Evolutionary conservation across 2,888 invertebrate species (phyloP).

Genomic region (Phania funesta): DNA sequence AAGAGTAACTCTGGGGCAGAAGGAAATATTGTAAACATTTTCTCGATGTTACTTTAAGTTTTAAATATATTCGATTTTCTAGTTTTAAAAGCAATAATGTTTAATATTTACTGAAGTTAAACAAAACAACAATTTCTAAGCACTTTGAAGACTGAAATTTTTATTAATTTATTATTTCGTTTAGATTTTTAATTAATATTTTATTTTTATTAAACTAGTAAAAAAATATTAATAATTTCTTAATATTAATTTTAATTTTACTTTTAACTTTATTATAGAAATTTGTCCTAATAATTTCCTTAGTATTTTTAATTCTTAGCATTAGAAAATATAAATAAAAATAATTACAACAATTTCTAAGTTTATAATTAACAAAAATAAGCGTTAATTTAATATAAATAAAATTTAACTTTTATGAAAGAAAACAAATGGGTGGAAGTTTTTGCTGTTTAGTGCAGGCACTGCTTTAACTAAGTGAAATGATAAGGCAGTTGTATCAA

Average conservation of each 20-base stretch:
- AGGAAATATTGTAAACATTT: slow-evolving; percentile 1
- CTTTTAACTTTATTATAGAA: neutral
- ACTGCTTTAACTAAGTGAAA: too few relatives aligned
- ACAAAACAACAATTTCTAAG: slow-evolving; percentile 59
- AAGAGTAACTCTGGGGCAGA: neutral
- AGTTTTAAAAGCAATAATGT: slow-evolving; percentile 5
- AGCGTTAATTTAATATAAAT: too few relatives aligned
- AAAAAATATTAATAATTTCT: slow-evolving; percentile 18
- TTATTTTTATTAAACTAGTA: slow-evolving; percentile 10
- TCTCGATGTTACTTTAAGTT: neutral
- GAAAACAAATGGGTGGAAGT: too few relatives aligned
- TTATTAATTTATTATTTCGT: slow-evolving; percentile 63
- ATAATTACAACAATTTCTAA: neutral
- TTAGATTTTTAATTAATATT: slow-evolving; percentile 30
- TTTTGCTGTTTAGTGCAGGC: too few relatives aligned
- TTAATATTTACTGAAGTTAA: slow-evolving; percentile 41
- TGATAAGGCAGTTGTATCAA: too few relatives aligned
- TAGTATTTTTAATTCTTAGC: slow-evolving; percentile 38
- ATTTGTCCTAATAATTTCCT: slow-evolving; percentile 24
- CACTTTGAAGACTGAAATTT: slow-evolving; percentile 67
- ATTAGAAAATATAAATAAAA: neutral
- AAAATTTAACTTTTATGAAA: too few relatives aligned
- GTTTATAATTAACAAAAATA: neutral
- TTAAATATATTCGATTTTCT: slow-evolving; percentile 11
- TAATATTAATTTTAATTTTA: slow-evolving; percentile 20